Base-by-base conservation (phyloP, 2,797 vertebrate genomes). In the Apogon talboti region DNA sequence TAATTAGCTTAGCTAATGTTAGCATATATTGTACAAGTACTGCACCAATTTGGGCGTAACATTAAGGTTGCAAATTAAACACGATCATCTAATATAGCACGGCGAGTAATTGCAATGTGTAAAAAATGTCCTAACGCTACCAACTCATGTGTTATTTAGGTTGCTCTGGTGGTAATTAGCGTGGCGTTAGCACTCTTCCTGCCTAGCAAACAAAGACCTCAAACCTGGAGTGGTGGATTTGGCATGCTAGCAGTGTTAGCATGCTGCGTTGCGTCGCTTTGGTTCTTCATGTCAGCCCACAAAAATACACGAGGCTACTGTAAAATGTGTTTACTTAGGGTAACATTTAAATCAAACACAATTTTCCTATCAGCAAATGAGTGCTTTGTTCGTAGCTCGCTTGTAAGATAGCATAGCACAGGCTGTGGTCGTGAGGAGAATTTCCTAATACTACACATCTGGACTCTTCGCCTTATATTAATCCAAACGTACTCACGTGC, bases 191-290 rank as follows among this genome's bases (percentile, higher is more conserved):
- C 77, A 64, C 74, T 50, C 79, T 43, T 48, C 66, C 74, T 78
- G 78, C 86, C 81, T 91, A 88, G 87, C 89, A 90, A 92, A 94
- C 94, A 94, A 94, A 94, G 94, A 87, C 90, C 91, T 90, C 84
- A 86, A 84, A 81, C 79, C 81, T 72, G 70, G 33, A 62, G 57
- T 69, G 56, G 71, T 15, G 57, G 72, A 45, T 40, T 35, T 44
- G 41, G 43, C 40, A 56, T 52, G 60, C 69, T 86, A 85, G 83
- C 79, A 45, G 47, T 11, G 48, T 74, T 79, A 78, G 75, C 79
- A 68, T 52, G 43, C 21, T 45, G 55, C 51, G 35, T 52, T 42
- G 56, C 54, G 38, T 61, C 37, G 35, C 38, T 70, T 50, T 66
- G 40, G 41, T 28, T 71, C 48, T 64, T 66, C 14, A 19, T 46